Base-by-base conservation (phyloP, 2,113 vertebrate genomes). In the Dasyprocta punctata region DNA sequence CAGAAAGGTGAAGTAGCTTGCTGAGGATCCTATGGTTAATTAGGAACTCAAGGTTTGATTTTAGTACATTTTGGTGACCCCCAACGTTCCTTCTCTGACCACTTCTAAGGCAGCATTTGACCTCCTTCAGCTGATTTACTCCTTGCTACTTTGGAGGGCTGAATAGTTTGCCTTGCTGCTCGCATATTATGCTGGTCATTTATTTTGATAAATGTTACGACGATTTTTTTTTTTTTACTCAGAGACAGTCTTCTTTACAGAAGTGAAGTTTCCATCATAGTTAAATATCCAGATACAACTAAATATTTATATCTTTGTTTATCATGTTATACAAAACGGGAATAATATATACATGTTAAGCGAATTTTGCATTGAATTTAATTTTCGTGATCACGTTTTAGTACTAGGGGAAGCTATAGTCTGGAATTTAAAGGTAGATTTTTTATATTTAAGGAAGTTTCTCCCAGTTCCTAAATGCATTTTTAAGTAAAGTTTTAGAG, bases 401-500 rank as follows among this genome's bases (percentile, higher is more conserved):
- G 19, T 78, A 38, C 60, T 81, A 58, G 47, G 10, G 41, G n/a
- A 92, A 94, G 38, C 24, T 69, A 69, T 17, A 5, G 24, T 78
- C 41, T 92, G 49, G 13, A 73, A 60, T 84, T 6, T 85, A 78
- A 83, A 95, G 54, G 5, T 80, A 78, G 54, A 7, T 56, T 19
- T 89, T 91, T 95, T 61, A 41, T 61, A 47, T 78, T 95, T 90
- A 73, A 86, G 80, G 52, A 92, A 95, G 17, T 69, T 30, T 12
- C 16, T 81, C 58, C 86, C 1, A 71, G 36, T 82, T 44, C 13
- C 22, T 78, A 96, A 95, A 30, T 86, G 14, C 19, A 86, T 65
- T 86, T 88, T 89, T 86, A 83, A 77, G 78, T 80, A 87, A 94
- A 77, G 19, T 88, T 94, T 89, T 36, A 88, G 89, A 92, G 56